These are phyloP conservation scores for Brachionus paranguensis DNA, from an alignment of 1,140 invertebrate species.

Conservation along the genomic window DNA sequence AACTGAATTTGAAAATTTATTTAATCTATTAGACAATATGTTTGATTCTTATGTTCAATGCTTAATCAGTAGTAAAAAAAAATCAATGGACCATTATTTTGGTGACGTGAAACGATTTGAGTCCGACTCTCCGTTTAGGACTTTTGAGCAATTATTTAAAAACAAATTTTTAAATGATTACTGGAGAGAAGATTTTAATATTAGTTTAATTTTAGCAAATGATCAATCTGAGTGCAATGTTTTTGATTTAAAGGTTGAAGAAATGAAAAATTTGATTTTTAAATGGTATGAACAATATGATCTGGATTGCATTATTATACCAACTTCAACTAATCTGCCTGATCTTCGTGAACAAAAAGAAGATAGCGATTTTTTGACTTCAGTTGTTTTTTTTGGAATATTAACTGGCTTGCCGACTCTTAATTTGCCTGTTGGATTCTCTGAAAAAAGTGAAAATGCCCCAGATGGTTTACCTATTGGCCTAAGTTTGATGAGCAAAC, in stretches of 20 bases:
- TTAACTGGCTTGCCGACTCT: neutral
- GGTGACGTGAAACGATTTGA: neutral
- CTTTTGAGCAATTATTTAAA: neutral
- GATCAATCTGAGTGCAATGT: neutral
- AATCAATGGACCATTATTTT: neutral
- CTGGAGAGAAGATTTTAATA: slow-evolving; percentile 8
- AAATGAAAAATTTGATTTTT: neutral
- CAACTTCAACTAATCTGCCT: neutral
- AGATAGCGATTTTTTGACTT: neutral
- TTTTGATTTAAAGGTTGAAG: neutral
- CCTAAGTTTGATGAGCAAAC: neutral
- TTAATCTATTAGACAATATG: neutral
- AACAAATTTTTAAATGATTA: neutral
- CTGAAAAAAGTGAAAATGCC: neutral
- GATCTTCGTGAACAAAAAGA: neutral
- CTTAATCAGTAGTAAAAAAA: neutral
- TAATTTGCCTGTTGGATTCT: neutral
- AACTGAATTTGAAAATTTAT: neutral
- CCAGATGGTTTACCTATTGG: neutral
- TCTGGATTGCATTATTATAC: neutral
- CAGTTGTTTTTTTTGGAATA: neutral
- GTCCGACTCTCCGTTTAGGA: neutral
- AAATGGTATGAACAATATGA: neutral
- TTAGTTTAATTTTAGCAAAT: neutral
- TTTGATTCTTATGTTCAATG: neutral